These are phyloP conservation scores for Solen grandis DNA, from an alignment of 1,140 invertebrate genomes.

Conservation along the genomic window DNA sequence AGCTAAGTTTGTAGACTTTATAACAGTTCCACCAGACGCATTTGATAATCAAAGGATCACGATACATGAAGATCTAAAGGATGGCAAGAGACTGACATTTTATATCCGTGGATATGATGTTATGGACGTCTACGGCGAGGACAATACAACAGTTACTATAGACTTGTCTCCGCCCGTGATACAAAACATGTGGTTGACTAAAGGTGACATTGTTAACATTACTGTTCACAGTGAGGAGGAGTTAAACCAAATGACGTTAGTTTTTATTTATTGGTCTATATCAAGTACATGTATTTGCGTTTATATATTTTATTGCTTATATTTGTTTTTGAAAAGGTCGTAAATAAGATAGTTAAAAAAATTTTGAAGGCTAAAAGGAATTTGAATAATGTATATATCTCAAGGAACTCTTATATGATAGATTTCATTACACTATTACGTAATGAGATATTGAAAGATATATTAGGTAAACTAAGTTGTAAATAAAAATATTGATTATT, in stretches of 20 bases:
- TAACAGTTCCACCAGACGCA: background rate
- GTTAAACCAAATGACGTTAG: constrained; percentile 15
- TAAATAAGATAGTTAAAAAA: no score
- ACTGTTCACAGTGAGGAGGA: constrained; percentile 7
- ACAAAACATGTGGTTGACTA: constrained; percentile 35
- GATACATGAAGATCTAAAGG: background rate
- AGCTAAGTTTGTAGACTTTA: background rate
- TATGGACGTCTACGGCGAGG: constrained; percentile 28
- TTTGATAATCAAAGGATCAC: constrained; percentile 9
- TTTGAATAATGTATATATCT: no score
- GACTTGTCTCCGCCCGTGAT: constrained; percentile 31
- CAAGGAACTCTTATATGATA: no score
- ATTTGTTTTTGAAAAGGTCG: no score
- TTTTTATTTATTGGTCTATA: background rate
- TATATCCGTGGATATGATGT: constrained; percentile 43
- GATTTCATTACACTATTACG: no score
- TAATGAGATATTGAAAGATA: no score
- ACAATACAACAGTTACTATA: constrained; percentile 20
- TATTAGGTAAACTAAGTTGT: background rate
- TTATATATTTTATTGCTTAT: no score
- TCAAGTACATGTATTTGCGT: background rate
- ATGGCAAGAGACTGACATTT: constrained; percentile 52
- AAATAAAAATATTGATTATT: background rate
- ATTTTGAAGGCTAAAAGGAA: no score
- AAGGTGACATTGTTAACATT: constrained; percentile 35